Evolutionary conservation across 2,113 vertebrate genomes (phyloP).

Genomic region (Etheostoma spectabile): DNA sequence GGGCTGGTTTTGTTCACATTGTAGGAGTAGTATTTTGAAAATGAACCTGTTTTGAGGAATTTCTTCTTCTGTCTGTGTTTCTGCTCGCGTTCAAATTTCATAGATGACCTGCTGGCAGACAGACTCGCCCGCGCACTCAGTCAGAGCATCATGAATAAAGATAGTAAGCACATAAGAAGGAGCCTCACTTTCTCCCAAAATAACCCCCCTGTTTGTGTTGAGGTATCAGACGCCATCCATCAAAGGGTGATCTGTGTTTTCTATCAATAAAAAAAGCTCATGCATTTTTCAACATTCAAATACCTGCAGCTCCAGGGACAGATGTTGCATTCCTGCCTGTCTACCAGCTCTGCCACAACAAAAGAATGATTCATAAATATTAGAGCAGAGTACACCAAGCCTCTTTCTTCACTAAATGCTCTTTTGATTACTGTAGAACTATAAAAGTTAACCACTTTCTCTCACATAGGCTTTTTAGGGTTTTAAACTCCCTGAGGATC

Average conservation of each 20-base stretch:
- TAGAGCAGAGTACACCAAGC: conserved; percentile 61
- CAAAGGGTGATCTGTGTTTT: conserved; percentile 72
- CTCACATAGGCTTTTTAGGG: conserved; percentile 33
- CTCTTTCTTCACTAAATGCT: conserved; percentile 49
- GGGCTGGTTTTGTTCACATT: neutral
- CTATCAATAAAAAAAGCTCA: conserved; percentile 78
- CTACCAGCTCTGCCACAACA: conserved; percentile 76
- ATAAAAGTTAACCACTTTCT: conserved; percentile 39
- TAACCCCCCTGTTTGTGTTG: conserved; percentile 45
- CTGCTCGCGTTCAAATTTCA: conserved; percentile 6
- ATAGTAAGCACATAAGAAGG: conserved; percentile 51
- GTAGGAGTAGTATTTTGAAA: neutral
- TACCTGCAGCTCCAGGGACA: conserved; percentile 69
- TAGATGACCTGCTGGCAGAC: conserved; percentile 28
- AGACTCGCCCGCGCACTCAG: conserved; percentile 29
- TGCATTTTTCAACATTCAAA: conserved; percentile 85
- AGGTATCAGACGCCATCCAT: conserved; percentile 71
- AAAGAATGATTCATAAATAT: conserved; percentile 82
- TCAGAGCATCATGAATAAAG: conserved; percentile 57
- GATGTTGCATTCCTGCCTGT: conserved; percentile 62
- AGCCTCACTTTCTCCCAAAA: conserved; percentile 54
- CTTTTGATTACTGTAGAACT: conserved; percentile 56
- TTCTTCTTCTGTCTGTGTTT: conserved; percentile 18
- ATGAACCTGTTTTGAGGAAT: conserved; percentile 17
- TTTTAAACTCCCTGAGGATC: conserved; percentile 51